Conservation (phyloP, 2,797 vertebrate species). For the Betta splendens region DNA sequence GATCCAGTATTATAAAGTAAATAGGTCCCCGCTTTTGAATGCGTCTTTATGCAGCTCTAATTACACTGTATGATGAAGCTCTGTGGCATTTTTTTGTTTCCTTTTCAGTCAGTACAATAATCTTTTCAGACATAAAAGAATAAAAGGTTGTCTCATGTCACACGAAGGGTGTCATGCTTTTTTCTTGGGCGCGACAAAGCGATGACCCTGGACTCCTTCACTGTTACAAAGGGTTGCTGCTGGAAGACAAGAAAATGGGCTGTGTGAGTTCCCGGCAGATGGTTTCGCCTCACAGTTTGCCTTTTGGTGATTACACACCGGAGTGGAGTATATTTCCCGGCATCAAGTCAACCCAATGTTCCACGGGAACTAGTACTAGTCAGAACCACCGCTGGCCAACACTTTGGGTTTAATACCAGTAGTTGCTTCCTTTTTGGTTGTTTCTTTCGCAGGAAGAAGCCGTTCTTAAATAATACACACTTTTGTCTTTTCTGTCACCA, state of each 20-base stretch:
- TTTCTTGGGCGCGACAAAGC: constrained; percentile 3
- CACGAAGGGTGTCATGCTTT: background rate
- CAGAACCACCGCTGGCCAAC: no score
- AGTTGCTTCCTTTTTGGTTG: no score
- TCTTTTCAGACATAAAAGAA: background rate
- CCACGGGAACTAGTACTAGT: constrained; percentile 12
- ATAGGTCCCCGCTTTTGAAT: constrained; percentile 48
- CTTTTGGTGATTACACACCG: constrained; percentile 23
- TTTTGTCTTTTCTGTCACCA: no score
- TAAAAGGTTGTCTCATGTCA: background rate
- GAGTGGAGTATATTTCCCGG: constrained; percentile 40
- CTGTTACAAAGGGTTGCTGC: constrained; percentile 9
- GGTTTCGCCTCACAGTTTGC: constrained; percentile 23
- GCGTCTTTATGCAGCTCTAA: constrained; percentile 49
- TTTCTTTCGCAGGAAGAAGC: no score
- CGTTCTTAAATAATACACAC: no score
- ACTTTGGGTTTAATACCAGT: no score
- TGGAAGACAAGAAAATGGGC: constrained; percentile 22
- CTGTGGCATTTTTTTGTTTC: constrained; percentile 29
- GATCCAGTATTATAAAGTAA: no score
- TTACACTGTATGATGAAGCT: constrained; percentile 30
- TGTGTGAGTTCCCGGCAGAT: constrained; percentile 46
- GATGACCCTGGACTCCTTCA: constrained; percentile 4
- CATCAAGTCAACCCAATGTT: constrained; percentile 36
- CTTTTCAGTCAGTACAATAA: constrained; percentile 11